phyloP scores from a whole-genome alignment of 2,888 invertebrate species.

The Hydriomena furcata region DNA sequence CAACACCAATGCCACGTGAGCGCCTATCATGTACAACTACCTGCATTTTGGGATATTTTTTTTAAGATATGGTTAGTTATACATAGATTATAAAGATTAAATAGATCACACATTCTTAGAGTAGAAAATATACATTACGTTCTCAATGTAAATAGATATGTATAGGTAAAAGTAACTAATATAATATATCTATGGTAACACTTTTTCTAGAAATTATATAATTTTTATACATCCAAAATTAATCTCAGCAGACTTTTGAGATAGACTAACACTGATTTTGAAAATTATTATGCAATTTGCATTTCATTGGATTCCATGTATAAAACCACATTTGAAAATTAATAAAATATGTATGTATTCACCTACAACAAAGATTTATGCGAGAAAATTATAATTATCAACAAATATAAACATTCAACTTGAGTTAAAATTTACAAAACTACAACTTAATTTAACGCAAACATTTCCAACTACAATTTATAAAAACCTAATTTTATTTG shows the following conservation, averaged over 20 bases:
- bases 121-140: constrained; percentile 69
- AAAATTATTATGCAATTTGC: neutral
- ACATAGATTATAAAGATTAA: constrained; percentile 52
- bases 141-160: constrained; percentile 73
- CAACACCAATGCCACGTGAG: constrained; percentile 53
- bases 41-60: constrained; percentile 41
- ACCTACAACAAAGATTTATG: constrained; percentile 40
- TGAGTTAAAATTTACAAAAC: constrained; percentile 75
- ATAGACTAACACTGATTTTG: constrained; percentile 19
- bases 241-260: constrained; percentile 22
- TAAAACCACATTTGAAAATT: neutral
- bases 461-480: constrained; percentile 61
- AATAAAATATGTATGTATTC: constrained; percentile 11
- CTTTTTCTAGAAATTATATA: constrained; percentile 57
- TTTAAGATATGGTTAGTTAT: constrained; percentile 59
- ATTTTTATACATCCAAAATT: constrained; percentile 20
- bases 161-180: constrained; percentile 67
- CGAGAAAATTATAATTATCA: constrained; percentile 52
- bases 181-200: constrained; percentile 77
- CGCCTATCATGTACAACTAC: constrained; percentile 22
- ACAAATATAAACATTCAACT: constrained; percentile 63
- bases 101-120: constrained; percentile 63
- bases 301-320: neutral
- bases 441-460: constrained; percentile 71
- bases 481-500: constrained; percentile 80